These are phyloP conservation scores for Brachionus manjavacas DNA, from an alignment of 1,140 invertebrate genomes.

Conservation along the genomic window DNA sequence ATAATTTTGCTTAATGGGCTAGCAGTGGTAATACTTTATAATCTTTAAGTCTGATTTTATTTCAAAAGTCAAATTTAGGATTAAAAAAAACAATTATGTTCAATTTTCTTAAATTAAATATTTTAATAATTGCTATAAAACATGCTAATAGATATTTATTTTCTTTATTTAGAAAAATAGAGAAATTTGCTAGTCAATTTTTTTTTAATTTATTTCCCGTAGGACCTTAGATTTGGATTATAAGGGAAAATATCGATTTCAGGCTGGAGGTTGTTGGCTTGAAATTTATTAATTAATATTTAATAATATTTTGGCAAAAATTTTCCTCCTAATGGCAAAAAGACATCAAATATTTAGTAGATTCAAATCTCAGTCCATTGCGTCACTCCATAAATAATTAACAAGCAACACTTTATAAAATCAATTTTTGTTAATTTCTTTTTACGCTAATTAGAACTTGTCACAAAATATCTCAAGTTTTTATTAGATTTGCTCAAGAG, in stretches of 20 bases:
- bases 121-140: not conserved
- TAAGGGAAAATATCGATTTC: not conserved
- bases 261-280: not conserved
- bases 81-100: not conserved
- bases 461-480: not conserved
- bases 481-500: not conserved
- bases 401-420: not conserved
- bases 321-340: not conserved
- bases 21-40: not conserved
- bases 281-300: slow-evolving; percentile 14
- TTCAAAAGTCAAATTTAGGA: not conserved
- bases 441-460: not conserved
- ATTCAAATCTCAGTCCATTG: not conserved
- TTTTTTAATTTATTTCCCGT: not conserved
- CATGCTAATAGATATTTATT: not conserved
- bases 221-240: not conserved
- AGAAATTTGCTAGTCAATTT: not conserved
- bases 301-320: not conserved
- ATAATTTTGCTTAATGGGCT: not conserved
- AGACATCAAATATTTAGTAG: slow-evolving; percentile 27
- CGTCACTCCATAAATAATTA: not conserved
- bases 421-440: slow-evolving; percentile 4
- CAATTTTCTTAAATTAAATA: not conserved
- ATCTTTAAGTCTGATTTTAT: not conserved
- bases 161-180: not conserved